Evolutionary conservation across 2,797 vertebrate genomes (phyloP), one percentile per base, ranked within the genome.

Genomic region (Melanotaenia trifasciata): DNA sequence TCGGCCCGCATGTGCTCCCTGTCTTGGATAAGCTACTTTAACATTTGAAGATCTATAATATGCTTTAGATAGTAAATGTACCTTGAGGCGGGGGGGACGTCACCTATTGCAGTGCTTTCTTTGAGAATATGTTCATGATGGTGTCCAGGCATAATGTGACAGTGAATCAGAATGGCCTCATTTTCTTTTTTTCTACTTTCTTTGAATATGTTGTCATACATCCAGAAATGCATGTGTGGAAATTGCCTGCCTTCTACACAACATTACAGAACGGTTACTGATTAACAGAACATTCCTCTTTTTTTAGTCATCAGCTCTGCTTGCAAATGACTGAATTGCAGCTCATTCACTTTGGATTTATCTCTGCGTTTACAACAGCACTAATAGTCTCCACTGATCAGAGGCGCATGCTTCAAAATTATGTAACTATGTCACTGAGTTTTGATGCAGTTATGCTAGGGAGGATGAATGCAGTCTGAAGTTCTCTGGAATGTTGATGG

Each of bases 201-300:
- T 16, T 54, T 53, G 30, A 35, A 12, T 5, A 10, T 47, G 18
- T 33, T 7, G 51, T 63, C 14, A 56, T 9, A 64, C 22, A 45
- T 18, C 1, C 14, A 24, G 58, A 40, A n/a, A 22, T n/a, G 11
- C 10, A 3, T 8, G 30, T 14, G 1, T 1, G 18, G 50, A 80
- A 53, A 35, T 1, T 1, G 20, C 5, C 43, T 14, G 18, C 35
- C 28, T 64, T 7, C 64, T 62, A 10, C 58, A 14, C 65, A 32
- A 56, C 11, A 24, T 58, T 78, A 59, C 61, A 43, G 12, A 33
- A 22, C 47, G 20, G 89, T 92, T 92, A 92, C 86, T 92, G 67
- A 93, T 93, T 88, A 58, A 91, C 87, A 66, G 67, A 53, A 26
- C 6, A 5, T 75, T 76, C 78, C 77, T 47, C 62, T 33, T 33